Evolutionary conservation across 2,113 vertebrate genomes (phyloP).

Genomic region (Oostethus manadensis): DNA sequence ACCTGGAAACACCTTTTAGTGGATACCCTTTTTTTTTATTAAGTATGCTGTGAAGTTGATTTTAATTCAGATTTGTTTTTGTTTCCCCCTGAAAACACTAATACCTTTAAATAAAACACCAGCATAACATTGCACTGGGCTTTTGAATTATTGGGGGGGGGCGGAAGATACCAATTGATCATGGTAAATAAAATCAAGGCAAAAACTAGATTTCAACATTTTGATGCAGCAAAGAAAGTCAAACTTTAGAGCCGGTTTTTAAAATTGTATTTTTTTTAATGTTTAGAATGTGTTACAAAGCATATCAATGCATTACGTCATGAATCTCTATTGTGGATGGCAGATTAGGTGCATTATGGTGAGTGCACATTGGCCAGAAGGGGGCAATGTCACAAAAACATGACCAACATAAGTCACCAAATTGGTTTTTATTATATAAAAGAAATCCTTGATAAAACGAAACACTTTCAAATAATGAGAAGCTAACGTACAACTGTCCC

Average conservation of each 20-base stretch:
- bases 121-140: constrained; percentile 57
- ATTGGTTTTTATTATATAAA: constrained; percentile 90
- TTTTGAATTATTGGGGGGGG: too few species aligned
- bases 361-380: not conserved
- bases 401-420: constrained; percentile 19
- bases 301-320: too few species aligned
- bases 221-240: too few species aligned
- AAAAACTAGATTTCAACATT: too few species aligned
- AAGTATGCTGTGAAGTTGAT: constrained; percentile 52
- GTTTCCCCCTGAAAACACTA: constrained; percentile 58
- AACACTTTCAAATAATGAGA: constrained; percentile 73
- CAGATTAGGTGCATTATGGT: not conserved
- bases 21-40: constrained; percentile 4
- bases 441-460: constrained; percentile 83
- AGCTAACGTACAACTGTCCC: constrained; percentile 42
- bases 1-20: constrained; percentile 38
- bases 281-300: too few species aligned
- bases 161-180: too few species aligned
- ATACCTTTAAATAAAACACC: constrained; percentile 73
- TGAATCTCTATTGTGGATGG: too few species aligned
- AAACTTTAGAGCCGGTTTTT: too few species aligned
- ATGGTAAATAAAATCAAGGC: not conserved
- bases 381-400: not conserved
- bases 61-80: constrained; percentile 29
- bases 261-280: too few species aligned